Conservation (phyloP, 2,113 vertebrate genomes). For the Cygnus buccinator region DNA sequence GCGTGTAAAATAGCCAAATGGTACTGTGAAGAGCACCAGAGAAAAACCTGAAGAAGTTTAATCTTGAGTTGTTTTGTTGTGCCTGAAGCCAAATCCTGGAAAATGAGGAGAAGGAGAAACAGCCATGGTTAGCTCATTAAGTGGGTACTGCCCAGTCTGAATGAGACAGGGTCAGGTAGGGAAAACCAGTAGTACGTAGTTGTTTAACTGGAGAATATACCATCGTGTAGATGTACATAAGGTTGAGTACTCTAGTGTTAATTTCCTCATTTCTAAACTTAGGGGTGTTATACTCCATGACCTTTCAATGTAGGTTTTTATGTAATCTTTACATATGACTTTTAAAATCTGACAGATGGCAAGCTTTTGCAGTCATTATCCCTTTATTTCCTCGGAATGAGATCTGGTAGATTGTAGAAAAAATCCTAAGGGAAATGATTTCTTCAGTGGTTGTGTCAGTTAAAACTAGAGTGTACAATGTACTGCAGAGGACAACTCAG, state of each 20-base stretch:
- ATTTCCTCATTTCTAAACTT: neutral
- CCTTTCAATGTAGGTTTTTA: neutral
- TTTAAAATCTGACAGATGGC: neutral
- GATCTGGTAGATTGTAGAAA: neutral
- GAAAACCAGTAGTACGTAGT: neutral
- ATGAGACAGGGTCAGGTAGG: neutral
- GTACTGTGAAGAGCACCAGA: neutral
- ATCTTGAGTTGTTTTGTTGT: neutral
- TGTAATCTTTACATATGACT: neutral
- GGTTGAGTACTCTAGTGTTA: neutral
- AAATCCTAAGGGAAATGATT: neutral
- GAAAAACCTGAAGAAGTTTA: constrained; percentile 18
- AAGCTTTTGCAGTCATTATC: neutral
- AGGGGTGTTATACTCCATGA: neutral
- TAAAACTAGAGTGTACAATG: neutral
- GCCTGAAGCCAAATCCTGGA: neutral
- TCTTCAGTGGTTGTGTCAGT: neutral
- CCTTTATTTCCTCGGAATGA: neutral
- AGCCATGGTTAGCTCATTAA: neutral
- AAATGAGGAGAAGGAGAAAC: neutral
- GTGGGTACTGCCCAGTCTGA: neutral
- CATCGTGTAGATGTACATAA: neutral
- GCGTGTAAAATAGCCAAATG: neutral
- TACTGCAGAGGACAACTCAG: neutral
- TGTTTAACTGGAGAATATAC: neutral